Evolutionary conservation across 2,888 invertebrate genomes (phyloP).

Genomic region (Subacronicta megacephala): DNA sequence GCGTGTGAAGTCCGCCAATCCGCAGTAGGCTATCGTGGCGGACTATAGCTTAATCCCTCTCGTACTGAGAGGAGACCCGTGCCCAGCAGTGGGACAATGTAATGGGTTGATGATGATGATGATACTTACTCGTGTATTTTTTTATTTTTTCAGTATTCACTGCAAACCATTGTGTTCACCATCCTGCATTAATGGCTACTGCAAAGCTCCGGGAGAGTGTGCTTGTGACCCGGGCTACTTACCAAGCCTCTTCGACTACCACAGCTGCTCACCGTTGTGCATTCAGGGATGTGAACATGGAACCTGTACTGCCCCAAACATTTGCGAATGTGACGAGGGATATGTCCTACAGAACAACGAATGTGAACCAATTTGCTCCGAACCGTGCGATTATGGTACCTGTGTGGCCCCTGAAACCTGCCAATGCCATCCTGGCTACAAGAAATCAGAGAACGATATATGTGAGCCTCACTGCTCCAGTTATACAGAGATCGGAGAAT

Average conservation of each 20-base stretch:
- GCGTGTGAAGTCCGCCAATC: too few species aligned
- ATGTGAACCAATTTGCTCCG: constrained; percentile 32
- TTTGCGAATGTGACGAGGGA: constrained; percentile 31
- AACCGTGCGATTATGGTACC: constrained; percentile 26
- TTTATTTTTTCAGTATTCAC: constrained; percentile 48
- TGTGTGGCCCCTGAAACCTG: constrained; percentile 47
- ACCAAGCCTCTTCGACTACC: constrained; percentile 23
- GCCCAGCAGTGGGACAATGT: too few species aligned
- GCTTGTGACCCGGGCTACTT: constrained; percentile 53
- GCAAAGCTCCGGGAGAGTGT: constrained; percentile 55
- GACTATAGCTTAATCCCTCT: too few species aligned
- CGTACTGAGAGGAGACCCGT: too few species aligned
- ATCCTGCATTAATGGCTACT: constrained; percentile 55
- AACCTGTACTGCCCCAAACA: constrained; percentile 46
- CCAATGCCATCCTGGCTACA: constrained; percentile 39
- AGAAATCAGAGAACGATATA: constrained; percentile 10
- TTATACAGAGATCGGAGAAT: constrained; percentile 39
- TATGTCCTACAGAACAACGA: constrained; percentile 17
- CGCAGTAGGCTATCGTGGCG: too few species aligned
- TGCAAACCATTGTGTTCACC: constrained; percentile 55
- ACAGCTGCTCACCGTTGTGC: constrained; percentile 51
- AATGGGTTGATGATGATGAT: too few species aligned
- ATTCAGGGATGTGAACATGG: constrained; percentile 49
- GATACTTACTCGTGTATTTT: too few species aligned
- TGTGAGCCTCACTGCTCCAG: constrained; percentile 36